Conservation (phyloP, 2,888 invertebrate genomes). For the Labia minor region DNA sequence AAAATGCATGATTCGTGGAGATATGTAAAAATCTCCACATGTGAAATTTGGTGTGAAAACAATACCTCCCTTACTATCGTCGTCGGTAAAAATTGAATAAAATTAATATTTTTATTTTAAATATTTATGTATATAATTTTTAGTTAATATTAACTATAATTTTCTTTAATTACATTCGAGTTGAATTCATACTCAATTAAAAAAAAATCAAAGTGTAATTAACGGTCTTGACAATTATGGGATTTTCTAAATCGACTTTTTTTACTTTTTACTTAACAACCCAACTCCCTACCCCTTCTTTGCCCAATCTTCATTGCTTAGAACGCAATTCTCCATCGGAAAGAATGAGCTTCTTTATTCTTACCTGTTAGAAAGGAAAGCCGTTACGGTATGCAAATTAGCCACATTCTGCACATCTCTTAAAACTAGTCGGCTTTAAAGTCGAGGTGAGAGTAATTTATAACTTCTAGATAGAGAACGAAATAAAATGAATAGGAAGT, state of each 20-base stretch:
- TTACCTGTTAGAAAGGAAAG: not conserved
- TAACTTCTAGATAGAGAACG: not conserved
- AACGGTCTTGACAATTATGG: no score
- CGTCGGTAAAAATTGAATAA: no score
- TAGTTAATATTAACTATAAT: no score
- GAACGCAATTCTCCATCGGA: not conserved
- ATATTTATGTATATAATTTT: no score
- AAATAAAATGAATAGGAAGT: not conserved
- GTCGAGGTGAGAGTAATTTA: conserved; percentile 9
- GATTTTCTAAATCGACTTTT: not conserved
- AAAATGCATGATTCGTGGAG: no score
- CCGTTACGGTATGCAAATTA: conserved; percentile 7
- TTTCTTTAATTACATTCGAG: no score
- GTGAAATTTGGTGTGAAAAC: no score
- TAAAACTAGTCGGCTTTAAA: conserved; percentile 4
- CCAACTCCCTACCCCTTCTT: not conserved
- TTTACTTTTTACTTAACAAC: not conserved
- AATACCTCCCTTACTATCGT: no score
- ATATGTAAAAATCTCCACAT: no score
- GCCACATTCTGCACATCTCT: conserved; percentile 7
- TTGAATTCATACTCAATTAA: no score
- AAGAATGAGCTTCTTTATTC: not conserved
- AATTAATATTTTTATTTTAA: no score
- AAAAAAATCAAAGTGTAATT: no score
- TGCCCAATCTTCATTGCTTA: not conserved